A percentile compares a stretch with the other conserved stretches of the same genome.
phyloP scores from a whole-genome alignment of 1,140 invertebrate species.

The Dendrolimus kikuchii region DNA sequence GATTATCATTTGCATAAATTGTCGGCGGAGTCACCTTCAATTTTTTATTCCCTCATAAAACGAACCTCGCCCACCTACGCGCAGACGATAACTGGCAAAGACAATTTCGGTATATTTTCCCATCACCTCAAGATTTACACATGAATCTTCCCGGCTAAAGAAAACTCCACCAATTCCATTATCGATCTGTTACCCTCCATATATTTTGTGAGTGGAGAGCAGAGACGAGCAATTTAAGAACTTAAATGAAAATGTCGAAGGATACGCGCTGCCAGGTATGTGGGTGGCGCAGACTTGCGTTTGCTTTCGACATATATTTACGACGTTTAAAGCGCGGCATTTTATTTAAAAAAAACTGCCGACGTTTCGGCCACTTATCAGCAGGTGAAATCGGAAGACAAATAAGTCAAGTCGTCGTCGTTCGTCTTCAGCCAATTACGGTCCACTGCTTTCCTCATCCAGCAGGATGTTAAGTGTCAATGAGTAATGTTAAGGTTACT shows the following conservation, averaged over 20 bases:
- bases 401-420: too few species aligned
- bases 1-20: too few species aligned
- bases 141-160: slow-evolving; percentile 43
- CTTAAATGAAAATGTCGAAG: slow-evolving; percentile 65
- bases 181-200: slow-evolving; percentile 61
- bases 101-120: slow-evolving; percentile 68
- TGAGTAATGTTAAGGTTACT: too few species aligned
- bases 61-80: too few species aligned
- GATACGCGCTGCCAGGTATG: slow-evolving; percentile 21
- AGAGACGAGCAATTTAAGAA: slow-evolving; percentile 56
- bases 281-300: slow-evolving; percentile 5
- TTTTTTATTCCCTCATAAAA: too few species aligned
- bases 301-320: not conserved
- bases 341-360: too few species aligned
- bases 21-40: too few species aligned
- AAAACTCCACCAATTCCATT: slow-evolving; percentile 65
- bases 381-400: too few species aligned
- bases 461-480: too few species aligned
- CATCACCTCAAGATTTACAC: slow-evolving; percentile 56
- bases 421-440: too few species aligned
- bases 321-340: not conserved
- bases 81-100: slow-evolving; percentile 41
- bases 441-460: too few species aligned
- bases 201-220: slow-evolving; percentile 58
- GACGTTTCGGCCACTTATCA: too few species aligned